Percentiles rank a stretch among this genome's conserved stretches.
phyloP scores from a whole-genome alignment of 2,113 vertebrate genomes.

The Phalacrocorax aristotelis region DNA sequence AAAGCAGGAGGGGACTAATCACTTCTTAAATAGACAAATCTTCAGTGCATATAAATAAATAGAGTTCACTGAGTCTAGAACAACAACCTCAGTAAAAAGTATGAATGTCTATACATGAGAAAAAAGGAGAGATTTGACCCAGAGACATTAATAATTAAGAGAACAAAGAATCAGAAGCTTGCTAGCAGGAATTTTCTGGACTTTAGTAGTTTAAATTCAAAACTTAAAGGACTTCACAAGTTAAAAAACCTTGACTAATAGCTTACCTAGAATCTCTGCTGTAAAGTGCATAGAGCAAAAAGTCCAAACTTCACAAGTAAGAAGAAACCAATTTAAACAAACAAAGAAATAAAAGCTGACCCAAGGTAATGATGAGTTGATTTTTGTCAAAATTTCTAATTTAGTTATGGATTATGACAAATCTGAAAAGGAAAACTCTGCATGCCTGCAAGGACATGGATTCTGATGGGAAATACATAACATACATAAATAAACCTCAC shows the following conservation, averaged over 20 bases:
- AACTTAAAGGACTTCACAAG: neutral
- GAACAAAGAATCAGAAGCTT: neutral
- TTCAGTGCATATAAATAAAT: neutral
- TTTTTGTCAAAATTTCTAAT: neutral
- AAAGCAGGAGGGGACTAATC: neutral
- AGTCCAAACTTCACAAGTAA: rapidly evolving
- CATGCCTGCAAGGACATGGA: neutral
- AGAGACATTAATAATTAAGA: neutral
- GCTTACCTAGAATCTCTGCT: neutral
- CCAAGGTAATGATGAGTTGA: neutral
- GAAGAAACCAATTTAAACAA: neutral
- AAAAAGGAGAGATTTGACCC: neutral
- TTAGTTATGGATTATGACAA: neutral
- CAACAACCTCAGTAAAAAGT: neutral
- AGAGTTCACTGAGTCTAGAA: neutral
- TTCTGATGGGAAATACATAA: neutral
- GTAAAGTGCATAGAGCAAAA: neutral
- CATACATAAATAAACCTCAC: neutral
- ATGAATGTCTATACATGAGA: neutral
- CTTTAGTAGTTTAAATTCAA: neutral
- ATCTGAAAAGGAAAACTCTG: neutral
- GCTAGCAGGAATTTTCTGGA: neutral
- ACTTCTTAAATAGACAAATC: neutral
- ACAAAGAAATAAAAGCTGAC: neutral
- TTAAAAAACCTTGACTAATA: neutral